These are phyloP conservation scores for Thereva unica DNA, from an alignment of 2,888 invertebrate species.

Conservation along the genomic window DNA sequence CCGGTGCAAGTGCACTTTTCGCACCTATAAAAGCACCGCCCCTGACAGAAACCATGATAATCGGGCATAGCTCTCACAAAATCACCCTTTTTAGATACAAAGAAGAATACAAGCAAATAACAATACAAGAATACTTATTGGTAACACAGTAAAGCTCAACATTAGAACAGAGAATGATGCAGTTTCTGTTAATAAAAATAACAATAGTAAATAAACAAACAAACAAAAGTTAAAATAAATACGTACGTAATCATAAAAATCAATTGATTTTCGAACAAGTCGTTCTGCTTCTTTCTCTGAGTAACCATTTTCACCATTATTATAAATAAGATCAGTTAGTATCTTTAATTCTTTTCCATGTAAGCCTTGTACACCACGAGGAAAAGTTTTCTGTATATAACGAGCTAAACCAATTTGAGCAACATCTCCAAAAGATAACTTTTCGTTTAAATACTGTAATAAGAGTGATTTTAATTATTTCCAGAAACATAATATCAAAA, in stretches of 20 bases:
- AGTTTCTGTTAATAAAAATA: no score
- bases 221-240: background rate
- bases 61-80: no score
- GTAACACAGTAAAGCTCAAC: no score
- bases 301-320: constrained; percentile 26
- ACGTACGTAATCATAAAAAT: constrained; percentile 37
- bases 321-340: constrained; percentile 23
- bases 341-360: background rate
- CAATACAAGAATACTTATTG: no score
- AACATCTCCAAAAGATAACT: background rate
- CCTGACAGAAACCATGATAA: no score
- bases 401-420: constrained; percentile 21
- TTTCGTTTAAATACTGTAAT: constrained; percentile 18
- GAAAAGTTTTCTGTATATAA: constrained; percentile 25
- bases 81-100: no score
- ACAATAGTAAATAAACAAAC: no score
- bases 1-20: no score
- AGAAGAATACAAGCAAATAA: no score
- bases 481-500: background rate
- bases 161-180: no score
- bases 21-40: no score
- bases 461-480: no score
- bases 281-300: background rate
- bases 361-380: constrained; percentile 16
- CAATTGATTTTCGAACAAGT: constrained; percentile 10